Percentiles rank a stretch among this genome's conserved stretches.
These are phyloP conservation scores for Seriola dumerili DNA, from an alignment of 2,113 vertebrate genomes.

Conservation along the genomic window DNA sequence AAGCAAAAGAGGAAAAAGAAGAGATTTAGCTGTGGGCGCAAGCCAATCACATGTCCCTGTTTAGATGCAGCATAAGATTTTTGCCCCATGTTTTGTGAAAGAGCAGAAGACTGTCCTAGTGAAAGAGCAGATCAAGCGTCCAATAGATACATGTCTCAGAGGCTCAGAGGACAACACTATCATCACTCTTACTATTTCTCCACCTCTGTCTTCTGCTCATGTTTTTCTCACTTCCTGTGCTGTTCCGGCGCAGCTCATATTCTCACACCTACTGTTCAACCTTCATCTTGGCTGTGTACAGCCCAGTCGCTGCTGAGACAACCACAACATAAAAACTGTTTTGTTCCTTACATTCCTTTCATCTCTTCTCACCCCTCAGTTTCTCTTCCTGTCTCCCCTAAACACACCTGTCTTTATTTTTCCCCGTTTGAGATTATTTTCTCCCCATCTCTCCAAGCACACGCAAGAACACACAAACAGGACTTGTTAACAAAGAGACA, in stretches of 20 bases:
- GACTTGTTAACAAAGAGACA: constrained; percentile 52
- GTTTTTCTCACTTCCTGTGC: not conserved
- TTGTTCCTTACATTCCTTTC: not conserved
- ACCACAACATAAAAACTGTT: not conserved
- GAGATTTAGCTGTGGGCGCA: not conserved
- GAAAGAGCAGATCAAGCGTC: too few relatives aligned
- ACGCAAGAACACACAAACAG: constrained; percentile 24
- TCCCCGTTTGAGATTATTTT: not conserved
- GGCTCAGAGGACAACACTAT: not conserved
- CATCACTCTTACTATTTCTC: not conserved
- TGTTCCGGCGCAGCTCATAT: not conserved
- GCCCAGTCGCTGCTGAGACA: not conserved
- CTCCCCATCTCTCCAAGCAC: not conserved
- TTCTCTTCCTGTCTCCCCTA: not conserved
- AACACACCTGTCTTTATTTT: not conserved
- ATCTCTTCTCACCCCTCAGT: not conserved
- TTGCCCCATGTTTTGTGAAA: too few relatives aligned
- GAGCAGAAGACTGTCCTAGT: too few relatives aligned
- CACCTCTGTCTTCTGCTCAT: not conserved
- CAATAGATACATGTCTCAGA: too few relatives aligned
- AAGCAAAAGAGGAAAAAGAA: not conserved
- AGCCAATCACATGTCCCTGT: too few relatives aligned
- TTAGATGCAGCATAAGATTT: too few relatives aligned
- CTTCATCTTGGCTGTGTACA: not conserved
- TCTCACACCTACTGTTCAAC: not conserved